Evolutionary conservation across 2,113 vertebrate genomes (phyloP), one percentile per base, ranked within the genome.

Genomic region (Aix galericulata): DNA sequence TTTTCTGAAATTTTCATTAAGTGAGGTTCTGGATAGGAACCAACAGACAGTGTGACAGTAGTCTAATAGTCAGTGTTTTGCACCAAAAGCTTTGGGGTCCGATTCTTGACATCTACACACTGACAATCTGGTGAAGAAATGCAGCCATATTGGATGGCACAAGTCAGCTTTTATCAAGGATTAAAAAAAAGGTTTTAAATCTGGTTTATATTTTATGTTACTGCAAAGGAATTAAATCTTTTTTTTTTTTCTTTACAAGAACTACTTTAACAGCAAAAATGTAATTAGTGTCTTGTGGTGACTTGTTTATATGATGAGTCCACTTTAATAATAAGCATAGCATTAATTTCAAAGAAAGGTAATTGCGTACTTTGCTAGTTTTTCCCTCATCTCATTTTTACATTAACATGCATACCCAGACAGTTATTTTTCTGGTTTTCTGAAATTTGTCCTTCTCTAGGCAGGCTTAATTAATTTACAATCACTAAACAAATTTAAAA

Each of bases 221-320:
- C 18, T n/a, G 32, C 31, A 93, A 86, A 81, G 27, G 38, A 93
- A 89, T 59, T 66, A 64, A 58, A 4, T 8, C 11, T 12, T 38
- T 1, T 56, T 38, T 56, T 38, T 84, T 66, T 67, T 59, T 31
- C 17, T 62, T 67, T 59, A 88, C 29, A 71, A 81, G 34, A 74
- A 86, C n/a, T 80, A 89, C 55, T 89, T 94, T 63, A 95, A 94
- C 63, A 85, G 72, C 27, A 89, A 82, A 92, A 92, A 73, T n/a
- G 31, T 55, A 85, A 89, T 91, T 66, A 82, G 31, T 38, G 46
- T 77, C 79, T 88, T 80, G 25, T 56, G 55, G 59, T 0, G 5
- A 91, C 25, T 42, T 64, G 22, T 60, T 74, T 53, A 46, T 48
- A 78, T 17, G 16, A 52, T 21, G 5, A 92, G 42, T 34, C 46